Evolutionary conservation across 1,140 invertebrate genomes (phyloP).

Genomic region (Ceratosolen solmsi): DNA sequence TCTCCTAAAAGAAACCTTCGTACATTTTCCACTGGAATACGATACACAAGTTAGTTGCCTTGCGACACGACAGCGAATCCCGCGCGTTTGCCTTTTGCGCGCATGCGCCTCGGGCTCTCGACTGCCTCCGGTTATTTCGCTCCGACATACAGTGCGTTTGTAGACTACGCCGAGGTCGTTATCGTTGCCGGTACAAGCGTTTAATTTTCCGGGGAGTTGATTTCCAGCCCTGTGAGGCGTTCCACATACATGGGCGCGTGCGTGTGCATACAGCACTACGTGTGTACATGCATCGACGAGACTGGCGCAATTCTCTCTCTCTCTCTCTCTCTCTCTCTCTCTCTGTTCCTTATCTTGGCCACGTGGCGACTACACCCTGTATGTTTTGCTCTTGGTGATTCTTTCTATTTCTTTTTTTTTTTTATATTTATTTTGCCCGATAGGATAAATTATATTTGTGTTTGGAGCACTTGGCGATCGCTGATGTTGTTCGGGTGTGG

Average conservation of each 20-base stretch:
- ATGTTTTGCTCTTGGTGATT: not conserved
- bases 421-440: not conserved
- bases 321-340: no score
- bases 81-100: not conserved
- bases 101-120: slow-evolving; percentile 8
- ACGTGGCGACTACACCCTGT: slow-evolving; percentile 64
- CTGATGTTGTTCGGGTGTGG: no score
- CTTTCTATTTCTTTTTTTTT: not conserved
- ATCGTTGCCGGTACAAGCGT: slow-evolving; percentile 71
- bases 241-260: not conserved
- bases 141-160: not conserved
- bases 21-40: not conserved
- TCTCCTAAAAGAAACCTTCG: no score
- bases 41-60: not conserved
- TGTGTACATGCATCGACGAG: not conserved
- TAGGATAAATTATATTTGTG: not conserved
- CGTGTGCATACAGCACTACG: not conserved
- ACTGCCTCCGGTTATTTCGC: not conserved
- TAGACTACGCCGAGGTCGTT: slow-evolving; percentile 55
- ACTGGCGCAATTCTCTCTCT: no score
- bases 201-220: slow-evolving; percentile 74
- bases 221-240: slow-evolving; percentile 53
- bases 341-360: slow-evolving; percentile 67
- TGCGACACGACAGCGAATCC: slow-evolving; percentile 1
- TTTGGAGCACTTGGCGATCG: not conserved